Evolutionary conservation across 2,888 invertebrate genomes (phyloP), one percentile per base, ranked within the genome.

Genomic region (Drosophila borborema): DNA sequence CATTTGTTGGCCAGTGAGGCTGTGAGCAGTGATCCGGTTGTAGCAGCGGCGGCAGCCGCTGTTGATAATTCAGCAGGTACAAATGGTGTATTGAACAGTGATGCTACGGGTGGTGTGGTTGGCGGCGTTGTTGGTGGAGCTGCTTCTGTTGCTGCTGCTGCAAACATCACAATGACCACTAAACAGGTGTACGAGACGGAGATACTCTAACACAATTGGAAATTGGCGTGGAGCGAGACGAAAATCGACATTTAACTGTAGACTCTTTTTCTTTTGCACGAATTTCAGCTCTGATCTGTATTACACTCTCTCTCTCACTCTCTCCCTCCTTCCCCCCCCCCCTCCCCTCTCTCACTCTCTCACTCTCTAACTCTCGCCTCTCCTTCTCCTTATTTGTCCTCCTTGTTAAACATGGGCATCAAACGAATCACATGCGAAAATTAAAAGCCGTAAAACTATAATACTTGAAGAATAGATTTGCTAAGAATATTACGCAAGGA

Each of bases 111-210:
- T 64, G 87, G 85, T 76, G 81, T 84, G 69, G 74, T 70, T 74
- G 78, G 72, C 81, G 73, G 74, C 53, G 82, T 61, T 65, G 66
- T 77, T 63, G 82, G 80, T 65, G 74, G 59, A 55, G 64, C 72
- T 74, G 72, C 77, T 77, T 58, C 58, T 71, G 62, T 49, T 63
- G 67, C 74, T 76, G 79, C 72, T 81, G 69, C 75, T 80, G 58
- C 60, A 68, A 64, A 68, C 51, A 60, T 48, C 31, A 80, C 85
- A 65, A 94, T 95, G 79, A 96, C 96, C 71, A 96, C 95, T 58
- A 96, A 95, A 91, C 97, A 97, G 94, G 96, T 97, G 85, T 98
- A 98, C 93, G 98, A 98, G 94, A 98, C 98, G 83, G 98, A 98
- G 93, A 98, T 98, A 94, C 97, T 98, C 95, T 98, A 97, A 97